Base-by-base conservation (phyloP, 2,888 invertebrate genomes). In the Pyrrhopygopsis socrates region DNA sequence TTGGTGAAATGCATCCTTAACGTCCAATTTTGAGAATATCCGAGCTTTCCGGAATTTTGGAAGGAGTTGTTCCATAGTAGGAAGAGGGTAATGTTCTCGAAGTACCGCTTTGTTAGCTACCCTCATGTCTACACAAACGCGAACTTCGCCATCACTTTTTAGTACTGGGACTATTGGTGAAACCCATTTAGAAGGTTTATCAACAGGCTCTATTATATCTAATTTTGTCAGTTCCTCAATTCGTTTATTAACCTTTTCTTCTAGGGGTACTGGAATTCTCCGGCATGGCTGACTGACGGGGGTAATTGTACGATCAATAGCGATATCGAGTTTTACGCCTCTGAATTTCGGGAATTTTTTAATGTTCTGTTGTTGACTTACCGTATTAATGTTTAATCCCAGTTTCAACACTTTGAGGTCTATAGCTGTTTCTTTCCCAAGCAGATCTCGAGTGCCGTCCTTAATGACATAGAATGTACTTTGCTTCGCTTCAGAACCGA, bases 1-100 rank as follows among this genome's bases (percentile, higher is more conserved):
- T 34, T 93, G 92, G 30, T 93, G 89, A 67, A 93, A 93, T 8
- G 91, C 86, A 38, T 92, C 67, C 83, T 85, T 82, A 29, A 91
- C 83, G 41, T 92, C 91, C 13, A 93, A 30, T 34, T 86, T 87
- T 1, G 80, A 83, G 63, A 93, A 91, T 15, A 76, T n/a, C 60
- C 86, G 83, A 4, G 93, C 91, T 54, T 90, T 89, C 11, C 80
- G 80, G 0, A 93, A 29, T 63, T 88, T 82, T 3, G 86, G 82
- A 29, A 84, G 20, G 2, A 86, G 20, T 13, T 87, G 30, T 8
- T 85, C 85, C 81, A 86, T 83, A 9, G 45, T 79, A 1, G 84
- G 89, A 13, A 92, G 34, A 4, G 84, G 92, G 38, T 89, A 83
- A 20, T 84, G 84, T 77, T 92, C 89, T 95, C 93, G 20, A 71